Percentiles rank a stretch among this genome's conserved stretches.
These are phyloP conservation scores for Epizoanthus fatuus DNA, from an alignment of 92 coral and sea anemone species.

Conservation along the genomic window DNA sequence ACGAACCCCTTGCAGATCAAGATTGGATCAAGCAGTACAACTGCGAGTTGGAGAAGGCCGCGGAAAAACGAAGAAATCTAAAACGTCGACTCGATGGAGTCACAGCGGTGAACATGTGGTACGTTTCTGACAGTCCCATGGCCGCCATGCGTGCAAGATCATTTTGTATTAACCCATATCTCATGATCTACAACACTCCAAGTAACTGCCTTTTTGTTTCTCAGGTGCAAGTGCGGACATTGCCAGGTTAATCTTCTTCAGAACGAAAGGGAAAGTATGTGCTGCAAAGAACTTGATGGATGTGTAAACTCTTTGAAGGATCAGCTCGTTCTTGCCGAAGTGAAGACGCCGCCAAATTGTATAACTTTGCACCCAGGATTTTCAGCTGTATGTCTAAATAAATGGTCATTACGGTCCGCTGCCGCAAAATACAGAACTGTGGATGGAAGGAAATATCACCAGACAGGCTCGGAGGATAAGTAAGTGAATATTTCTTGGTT, in stretches of 20 bases:
- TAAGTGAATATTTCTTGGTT: not conserved
- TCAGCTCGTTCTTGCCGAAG: not conserved
- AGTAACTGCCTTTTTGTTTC: too few species aligned
- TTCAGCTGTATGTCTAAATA: constrained; percentile 5
- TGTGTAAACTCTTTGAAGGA: too few species aligned
- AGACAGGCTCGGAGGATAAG: constrained; percentile 11
- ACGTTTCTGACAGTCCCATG: too few species aligned
- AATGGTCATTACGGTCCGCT: constrained; percentile 11
- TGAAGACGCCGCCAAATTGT: constrained; percentile 7
- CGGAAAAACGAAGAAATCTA: not conserved
- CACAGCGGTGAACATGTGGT: too few species aligned
- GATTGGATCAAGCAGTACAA: not conserved
- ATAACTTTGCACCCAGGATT: constrained; percentile 9
- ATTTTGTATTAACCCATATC: too few species aligned
- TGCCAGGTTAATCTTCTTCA: too few species aligned
- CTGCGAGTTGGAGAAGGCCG: not conserved
- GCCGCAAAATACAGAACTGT: constrained; percentile 19
- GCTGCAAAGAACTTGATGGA: too few species aligned
- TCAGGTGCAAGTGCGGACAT: too few species aligned
- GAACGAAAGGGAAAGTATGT: too few species aligned
- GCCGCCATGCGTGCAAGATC: too few species aligned
- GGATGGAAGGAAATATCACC: constrained; percentile 23
- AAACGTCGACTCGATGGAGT: not conserved
- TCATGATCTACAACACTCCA: too few species aligned
- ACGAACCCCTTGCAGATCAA: constrained; percentile 2